phyloP scores from a whole-genome alignment of 2,797 vertebrate species.

The Propithecus deckenii region DNA sequence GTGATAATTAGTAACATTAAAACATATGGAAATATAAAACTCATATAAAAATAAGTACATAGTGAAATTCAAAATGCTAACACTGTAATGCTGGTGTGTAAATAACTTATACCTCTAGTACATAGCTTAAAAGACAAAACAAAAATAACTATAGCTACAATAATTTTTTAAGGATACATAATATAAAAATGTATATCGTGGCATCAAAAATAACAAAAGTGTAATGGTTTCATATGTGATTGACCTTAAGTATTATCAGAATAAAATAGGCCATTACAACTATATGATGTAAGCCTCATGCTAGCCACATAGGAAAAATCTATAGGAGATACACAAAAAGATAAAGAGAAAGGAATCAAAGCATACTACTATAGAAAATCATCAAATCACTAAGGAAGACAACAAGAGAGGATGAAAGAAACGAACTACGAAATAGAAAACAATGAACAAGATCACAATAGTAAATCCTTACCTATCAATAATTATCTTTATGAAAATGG shows the following conservation, averaged over 20 bases:
- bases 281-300: not conserved
- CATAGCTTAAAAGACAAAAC: not conserved
- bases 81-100: not conserved
- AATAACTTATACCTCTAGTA: not conserved
- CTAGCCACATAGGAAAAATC: not conserved
- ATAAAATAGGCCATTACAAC: not conserved
- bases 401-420: not conserved
- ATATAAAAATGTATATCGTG: not conserved
- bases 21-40: not conserved
- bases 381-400: not conserved
- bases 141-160: not conserved
- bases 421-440: not conserved
- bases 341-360: not conserved
- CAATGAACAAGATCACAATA: not conserved
- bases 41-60: not conserved
- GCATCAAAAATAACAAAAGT: not conserved
- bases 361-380: not conserved
- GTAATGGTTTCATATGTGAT: not conserved
- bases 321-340: not conserved
- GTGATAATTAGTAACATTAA: not conserved
- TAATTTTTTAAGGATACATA: not conserved
- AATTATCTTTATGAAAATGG: not conserved
- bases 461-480: not conserved
- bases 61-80: not conserved
- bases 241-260: not conserved